A percentile compares a stretch with the other conserved stretches of the same genome.
Evolutionary conservation across 2,797 vertebrate species (phyloP).

Genomic region (Sebastes trivittatus): DNA sequence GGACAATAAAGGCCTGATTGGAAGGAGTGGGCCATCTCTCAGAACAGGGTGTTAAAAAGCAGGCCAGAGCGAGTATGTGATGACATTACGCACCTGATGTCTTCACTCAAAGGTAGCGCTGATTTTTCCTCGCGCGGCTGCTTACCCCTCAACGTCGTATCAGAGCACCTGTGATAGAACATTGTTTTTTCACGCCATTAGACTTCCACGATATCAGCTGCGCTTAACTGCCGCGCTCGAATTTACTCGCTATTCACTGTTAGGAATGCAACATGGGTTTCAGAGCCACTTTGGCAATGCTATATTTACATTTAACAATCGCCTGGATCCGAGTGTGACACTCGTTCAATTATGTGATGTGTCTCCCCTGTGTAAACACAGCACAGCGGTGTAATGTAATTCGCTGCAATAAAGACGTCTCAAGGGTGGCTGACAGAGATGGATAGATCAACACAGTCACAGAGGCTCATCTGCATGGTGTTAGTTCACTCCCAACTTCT

Average conservation of each 20-base stretch:
- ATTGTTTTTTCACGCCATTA: conserved; percentile 35
- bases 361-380: conserved; percentile 54
- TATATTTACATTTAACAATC: conserved; percentile 64
- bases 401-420: conserved; percentile 57
- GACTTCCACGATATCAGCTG: conserved; percentile 36
- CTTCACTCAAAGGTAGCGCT: conserved; percentile 49
- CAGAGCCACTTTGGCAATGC: conserved; percentile 19
- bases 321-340: conserved; percentile 44
- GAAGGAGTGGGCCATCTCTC: conserved; percentile 45
- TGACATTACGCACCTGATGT: conserved; percentile 60
- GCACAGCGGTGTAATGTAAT: conserved; percentile 34
- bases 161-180: conserved; percentile 36
- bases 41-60: conserved; percentile 17
- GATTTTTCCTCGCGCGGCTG: conserved; percentile 42
- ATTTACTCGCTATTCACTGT: conserved; percentile 16
- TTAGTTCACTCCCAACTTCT: conserved; percentile 16
- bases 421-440: conserved; percentile 49
- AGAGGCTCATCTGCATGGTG: conserved; percentile 32
- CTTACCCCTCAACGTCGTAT: conserved; percentile 26
- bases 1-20: conserved; percentile 65
- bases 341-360: conserved; percentile 56
- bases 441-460: conserved; percentile 22
- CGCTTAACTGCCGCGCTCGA: conserved; percentile 12
- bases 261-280: conserved; percentile 23
- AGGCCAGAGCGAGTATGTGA: conserved; percentile 17